Conservation (phyloP, 2,797 vertebrate genomes). For the Oreonectes daqikongensis region DNA sequence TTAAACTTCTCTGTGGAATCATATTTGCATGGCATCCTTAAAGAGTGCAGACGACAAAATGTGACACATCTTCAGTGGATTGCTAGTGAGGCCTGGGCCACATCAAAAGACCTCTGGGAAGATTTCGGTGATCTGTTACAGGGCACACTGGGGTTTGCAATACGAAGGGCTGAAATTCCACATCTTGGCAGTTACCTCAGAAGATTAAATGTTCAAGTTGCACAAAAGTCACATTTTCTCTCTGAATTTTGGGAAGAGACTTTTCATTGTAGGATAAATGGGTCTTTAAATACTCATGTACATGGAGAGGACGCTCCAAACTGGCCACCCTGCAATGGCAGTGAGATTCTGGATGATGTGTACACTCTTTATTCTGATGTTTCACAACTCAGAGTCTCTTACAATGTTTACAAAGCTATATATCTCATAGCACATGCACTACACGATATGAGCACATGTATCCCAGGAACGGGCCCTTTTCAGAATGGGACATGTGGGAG, state of each 20-base stretch:
- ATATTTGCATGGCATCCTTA: constrained; percentile 75
- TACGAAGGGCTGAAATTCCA: constrained; percentile 73
- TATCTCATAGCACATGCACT: constrained; percentile 75
- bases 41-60: constrained; percentile 72
- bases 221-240: constrained; percentile 59
- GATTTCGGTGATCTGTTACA: constrained; percentile 74
- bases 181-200: constrained; percentile 73
- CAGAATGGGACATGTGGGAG: constrained; percentile 67
- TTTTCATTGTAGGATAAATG: constrained; percentile 68
- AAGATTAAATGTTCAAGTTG: constrained; percentile 48
- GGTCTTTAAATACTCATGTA: constrained; percentile 64
- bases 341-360: constrained; percentile 63
- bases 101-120: constrained; percentile 74
- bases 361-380: constrained; percentile 70
- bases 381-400: constrained; percentile 75
- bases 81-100: constrained; percentile 81
- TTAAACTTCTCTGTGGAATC: constrained; percentile 78
- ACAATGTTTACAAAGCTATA: constrained; percentile 78
- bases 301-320: constrained; percentile 45
- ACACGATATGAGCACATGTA: constrained; percentile 70
- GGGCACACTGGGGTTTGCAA: constrained; percentile 80
- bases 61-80: constrained; percentile 78
- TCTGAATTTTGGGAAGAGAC: constrained; percentile 74
- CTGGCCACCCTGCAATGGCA: constrained; percentile 63
- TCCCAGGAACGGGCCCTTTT: constrained; percentile 68